These are phyloP conservation scores for Deilephila porcellus DNA, from an alignment of 2,888 invertebrate species.

Conservation along the genomic window DNA sequence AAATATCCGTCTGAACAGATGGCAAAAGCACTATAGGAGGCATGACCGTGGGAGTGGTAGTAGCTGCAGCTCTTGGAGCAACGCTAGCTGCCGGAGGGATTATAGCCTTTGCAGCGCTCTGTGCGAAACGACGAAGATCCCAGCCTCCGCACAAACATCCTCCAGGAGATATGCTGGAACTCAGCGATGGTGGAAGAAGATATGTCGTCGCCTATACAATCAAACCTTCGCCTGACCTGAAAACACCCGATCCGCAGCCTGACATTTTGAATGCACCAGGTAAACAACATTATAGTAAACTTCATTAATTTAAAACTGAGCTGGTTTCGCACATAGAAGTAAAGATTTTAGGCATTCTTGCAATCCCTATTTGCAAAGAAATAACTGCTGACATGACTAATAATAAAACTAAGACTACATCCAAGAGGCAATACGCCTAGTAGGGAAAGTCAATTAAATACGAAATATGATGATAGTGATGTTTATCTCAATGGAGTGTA, in stretches of 20 bases:
- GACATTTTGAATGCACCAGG: constrained; percentile 92
- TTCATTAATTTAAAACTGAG: background rate
- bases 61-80: constrained; percentile 71
- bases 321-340: no score
- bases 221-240: constrained; percentile 86
- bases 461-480: no score
- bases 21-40: constrained; percentile 88
- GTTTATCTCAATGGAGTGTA: no score
- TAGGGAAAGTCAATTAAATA: no score
- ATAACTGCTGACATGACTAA: no score
- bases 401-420: background rate
- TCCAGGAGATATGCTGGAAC: constrained; percentile 85
- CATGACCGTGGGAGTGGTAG: constrained; percentile 87
- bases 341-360: no score
- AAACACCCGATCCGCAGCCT: constrained; percentile 88
- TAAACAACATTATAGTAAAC: constrained; percentile 42
- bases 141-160: constrained; percentile 76
- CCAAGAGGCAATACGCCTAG: background rate
- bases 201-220: constrained; percentile 94
- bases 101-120: constrained; percentile 65
- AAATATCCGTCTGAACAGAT: constrained; percentile 71
- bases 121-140: constrained; percentile 66
- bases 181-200: constrained; percentile 91
- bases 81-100: constrained; percentile 66
- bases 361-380: no score